Base-by-base conservation (phyloP, 2,797 vertebrate genomes). In the Sebastes cheni region DNA sequence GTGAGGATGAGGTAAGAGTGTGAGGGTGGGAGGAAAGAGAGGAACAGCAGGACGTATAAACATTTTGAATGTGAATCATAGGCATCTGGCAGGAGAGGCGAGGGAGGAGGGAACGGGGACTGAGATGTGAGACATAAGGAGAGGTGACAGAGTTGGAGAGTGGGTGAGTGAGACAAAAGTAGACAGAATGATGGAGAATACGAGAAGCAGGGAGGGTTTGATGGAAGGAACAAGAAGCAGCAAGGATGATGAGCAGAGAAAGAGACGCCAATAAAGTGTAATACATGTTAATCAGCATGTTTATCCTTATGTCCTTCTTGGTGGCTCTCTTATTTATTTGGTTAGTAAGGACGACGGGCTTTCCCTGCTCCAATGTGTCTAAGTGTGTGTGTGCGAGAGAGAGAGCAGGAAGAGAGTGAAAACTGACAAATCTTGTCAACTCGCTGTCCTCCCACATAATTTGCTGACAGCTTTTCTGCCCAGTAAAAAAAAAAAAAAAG, bases 371-470 rank as follows among this genome's bases (percentile, higher is more conserved):
- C 6, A 5, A 22, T 74, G 72, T 61, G 62, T 50, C 32, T 34
- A 56, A 50, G 60, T 62, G 30, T 36, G 60, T 62, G 30, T 36
- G 34, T 11, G 23, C 2, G 58, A 7, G 34, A 22, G 61, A 14
- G 72, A 64, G 55, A 50, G 71, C 46, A 32, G 34, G 64, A 46
- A 25, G 75, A 81, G 87, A 86, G 81, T 83, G 83, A 83, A 88
- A 90, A 86, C 77, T 89, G 91, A 93, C 90, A 90, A 91, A 90
- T 92, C 89, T 84, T 85, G 83, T 93, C 90, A 92, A 86, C 83
- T 88, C 2, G 75, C 85, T 90, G 88, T 90, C 91, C 88, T 90
- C 92, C 91, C 84, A 93, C 89, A 89, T 91, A 91, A 91, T 89
- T 86, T 86, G 77, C 79, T 91, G 90, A 92, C 90, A 90, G 87